Conservation (phyloP, 2,113 vertebrate species). For the Spea bombifrons region DNA sequence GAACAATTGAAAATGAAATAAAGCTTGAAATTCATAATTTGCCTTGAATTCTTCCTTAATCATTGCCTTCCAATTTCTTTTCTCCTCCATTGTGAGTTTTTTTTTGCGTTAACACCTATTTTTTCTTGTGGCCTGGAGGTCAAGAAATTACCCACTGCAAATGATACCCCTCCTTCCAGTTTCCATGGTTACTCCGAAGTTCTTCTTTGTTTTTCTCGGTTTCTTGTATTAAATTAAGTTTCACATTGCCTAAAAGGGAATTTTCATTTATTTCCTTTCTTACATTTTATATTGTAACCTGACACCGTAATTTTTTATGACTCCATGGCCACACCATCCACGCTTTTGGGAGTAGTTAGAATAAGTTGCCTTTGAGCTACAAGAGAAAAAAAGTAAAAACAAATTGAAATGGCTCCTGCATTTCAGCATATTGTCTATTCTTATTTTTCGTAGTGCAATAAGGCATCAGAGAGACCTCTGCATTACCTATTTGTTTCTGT, state of each 20-base stretch:
- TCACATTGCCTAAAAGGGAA: conserved; percentile 2
- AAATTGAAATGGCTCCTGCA: neutral
- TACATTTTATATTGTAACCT: neutral
- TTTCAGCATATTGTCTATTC: no score
- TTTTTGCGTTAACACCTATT: neutral
- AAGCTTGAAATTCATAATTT: no score
- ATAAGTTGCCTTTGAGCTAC: neutral
- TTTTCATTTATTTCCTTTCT: conserved; percentile 2
- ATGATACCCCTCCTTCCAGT: neutral
- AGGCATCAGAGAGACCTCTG: no score
- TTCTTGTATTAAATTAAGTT: conserved; percentile 4
- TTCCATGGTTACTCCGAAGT: conserved; percentile 17
- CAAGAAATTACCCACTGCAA: conserved; percentile 13
- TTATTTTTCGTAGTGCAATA: no score
- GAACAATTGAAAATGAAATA: no score
- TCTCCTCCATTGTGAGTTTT: neutral
- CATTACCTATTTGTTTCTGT: no score
- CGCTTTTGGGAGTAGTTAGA: neutral
- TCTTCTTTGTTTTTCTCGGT: conserved; percentile 6
- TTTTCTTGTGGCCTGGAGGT: neutral
- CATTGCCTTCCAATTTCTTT: no score
- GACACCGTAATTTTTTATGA: neutral
- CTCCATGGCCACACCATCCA: neutral
- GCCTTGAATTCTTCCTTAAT: no score
- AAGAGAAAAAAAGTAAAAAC: neutral